phyloP scores from a whole-genome alignment of 2,888 invertebrate species.

The Oscheius sp. region DNA sequence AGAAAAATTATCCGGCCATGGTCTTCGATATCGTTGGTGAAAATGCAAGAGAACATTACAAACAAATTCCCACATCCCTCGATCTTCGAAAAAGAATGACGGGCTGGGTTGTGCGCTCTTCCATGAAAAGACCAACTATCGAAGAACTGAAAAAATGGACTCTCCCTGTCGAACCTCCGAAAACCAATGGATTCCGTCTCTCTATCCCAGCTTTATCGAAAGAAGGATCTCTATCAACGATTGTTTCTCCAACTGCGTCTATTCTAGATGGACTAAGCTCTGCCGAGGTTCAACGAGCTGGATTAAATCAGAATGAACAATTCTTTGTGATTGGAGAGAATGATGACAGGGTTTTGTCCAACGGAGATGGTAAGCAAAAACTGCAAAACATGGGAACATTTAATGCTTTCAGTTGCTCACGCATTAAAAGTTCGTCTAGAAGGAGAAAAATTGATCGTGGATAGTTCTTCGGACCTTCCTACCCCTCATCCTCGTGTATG shows the following conservation, averaged over 20 bases:
- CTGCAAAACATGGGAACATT: too few species aligned
- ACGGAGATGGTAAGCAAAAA: neutral
- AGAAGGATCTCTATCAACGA: neutral
- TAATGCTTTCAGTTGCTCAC: neutral
- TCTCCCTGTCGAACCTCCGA: slow-evolving; percentile 32
- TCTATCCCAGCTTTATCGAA: slow-evolving; percentile 27
- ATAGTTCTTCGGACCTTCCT: neutral
- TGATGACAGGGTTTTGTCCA: slow-evolving; percentile 10
- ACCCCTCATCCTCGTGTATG: neutral
- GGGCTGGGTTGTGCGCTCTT: slow-evolving; percentile 31
- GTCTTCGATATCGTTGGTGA: slow-evolving; percentile 42
- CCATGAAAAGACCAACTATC: slow-evolving; percentile 31
- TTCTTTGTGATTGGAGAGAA: slow-evolving; percentile 32
- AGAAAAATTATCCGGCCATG: slow-evolving; percentile 38
- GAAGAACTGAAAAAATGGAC: slow-evolving; percentile 42
- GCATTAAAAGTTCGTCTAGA: slow-evolving; percentile 17
- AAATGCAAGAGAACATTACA: slow-evolving; percentile 16
- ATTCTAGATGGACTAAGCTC: slow-evolving; percentile 15
- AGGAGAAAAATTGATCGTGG: slow-evolving; percentile 8
- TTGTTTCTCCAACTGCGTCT: neutral
- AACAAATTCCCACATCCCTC: slow-evolving; percentile 41
- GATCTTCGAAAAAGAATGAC: slow-evolving; percentile 31
- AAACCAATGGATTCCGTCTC: slow-evolving; percentile 52
- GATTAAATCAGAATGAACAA: slow-evolving; percentile 26
- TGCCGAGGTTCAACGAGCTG: slow-evolving; percentile 6